phyloP scores from a whole-genome alignment of 2,888 invertebrate genomes.

The Nomada goodeniana region DNA sequence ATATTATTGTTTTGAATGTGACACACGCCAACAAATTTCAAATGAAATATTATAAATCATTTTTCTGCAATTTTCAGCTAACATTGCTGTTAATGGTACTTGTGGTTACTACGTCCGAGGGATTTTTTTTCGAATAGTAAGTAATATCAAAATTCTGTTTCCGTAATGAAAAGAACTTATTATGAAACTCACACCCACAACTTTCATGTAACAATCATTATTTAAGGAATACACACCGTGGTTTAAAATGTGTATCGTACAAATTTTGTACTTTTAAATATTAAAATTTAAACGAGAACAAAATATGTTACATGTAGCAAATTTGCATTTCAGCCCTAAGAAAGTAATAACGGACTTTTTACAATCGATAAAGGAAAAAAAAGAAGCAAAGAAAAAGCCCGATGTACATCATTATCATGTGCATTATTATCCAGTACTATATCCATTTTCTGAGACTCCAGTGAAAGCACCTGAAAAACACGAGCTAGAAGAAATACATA shows the following conservation, averaged over 20 bases:
- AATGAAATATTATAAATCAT: slow-evolving; percentile 8
- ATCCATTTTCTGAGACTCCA: slow-evolving; percentile 37
- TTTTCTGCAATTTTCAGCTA: slow-evolving; percentile 61
- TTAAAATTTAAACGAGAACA: background rate
- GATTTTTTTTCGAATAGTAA: slow-evolving; percentile 76
- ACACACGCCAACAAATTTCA: background rate
- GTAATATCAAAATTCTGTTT: slow-evolving; percentile 41
- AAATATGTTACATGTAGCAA: background rate
- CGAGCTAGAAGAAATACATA: slow-evolving; percentile 68
- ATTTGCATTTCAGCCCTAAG: slow-evolving; percentile 70
- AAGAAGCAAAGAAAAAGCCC: slow-evolving; percentile 61
- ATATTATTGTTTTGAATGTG: background rate
- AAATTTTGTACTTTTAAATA: no score
- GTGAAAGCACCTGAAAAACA: slow-evolving; percentile 67
- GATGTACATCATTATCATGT: slow-evolving; percentile 72
- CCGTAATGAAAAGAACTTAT: background rate
- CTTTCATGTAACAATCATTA: background rate
- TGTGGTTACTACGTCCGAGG: slow-evolving; percentile 63
- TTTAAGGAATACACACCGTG: background rate
- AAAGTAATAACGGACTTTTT: slow-evolving; percentile 69
- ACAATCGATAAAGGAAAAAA: slow-evolving; percentile 67
- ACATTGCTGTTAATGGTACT: slow-evolving; percentile 54
- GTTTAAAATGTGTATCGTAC: background rate
- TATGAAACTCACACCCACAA: background rate
- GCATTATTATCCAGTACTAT: slow-evolving; percentile 73